Evolutionary conservation across 2,888 invertebrate genomes (phyloP), one percentile per base, ranked within the genome.

Genomic region (Drosophila anceps): DNA sequence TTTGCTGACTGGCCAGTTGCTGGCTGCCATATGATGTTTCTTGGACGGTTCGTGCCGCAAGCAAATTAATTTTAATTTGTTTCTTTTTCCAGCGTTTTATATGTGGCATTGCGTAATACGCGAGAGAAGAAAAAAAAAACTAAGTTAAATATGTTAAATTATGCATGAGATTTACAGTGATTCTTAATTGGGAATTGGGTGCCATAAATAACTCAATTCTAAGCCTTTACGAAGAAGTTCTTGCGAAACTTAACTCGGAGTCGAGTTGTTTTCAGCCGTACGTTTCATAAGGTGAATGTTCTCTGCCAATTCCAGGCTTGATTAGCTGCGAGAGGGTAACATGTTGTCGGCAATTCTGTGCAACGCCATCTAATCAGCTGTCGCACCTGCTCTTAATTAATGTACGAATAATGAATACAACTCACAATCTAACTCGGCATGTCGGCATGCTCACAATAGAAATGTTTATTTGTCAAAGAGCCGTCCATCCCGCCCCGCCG

Each of bases 361-460:
- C 58, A 68, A 35, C 41, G 43, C 50, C 39, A 53, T 31, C 59
- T 76, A 84, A 81, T 81, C 79, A 76, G 69, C 50, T 29, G 33
- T 55, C 48, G 18, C 31, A 50, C 39, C 46, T 58, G 73, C 57
- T 57, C 67, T 67, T 80, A 80, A 87, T 83, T 84, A 83, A 84
- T 78, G 67, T 68, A 53, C 69, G 69, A 64, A 77, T 64, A 84
- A 80, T 70, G 72, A 69, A 84, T 80, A 80, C 58, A 68, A 79
- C 72, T 69, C 71, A 48, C 69, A 70, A 82, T 71, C 79, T 68
- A 84, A 64, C 53, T 70, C n/a, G n/a, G n/a, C n/a, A n/a, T n/a
- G 77, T 58, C 77, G 82, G 76, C 72, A 64, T 61, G 53, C 37
- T 51, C 55, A 69, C 74, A 84, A 84, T 66, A 58, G 63, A 65